These are phyloP conservation scores for Acronicta alni DNA, from an alignment of 2,888 invertebrate genomes.

Conservation along the genomic window DNA sequence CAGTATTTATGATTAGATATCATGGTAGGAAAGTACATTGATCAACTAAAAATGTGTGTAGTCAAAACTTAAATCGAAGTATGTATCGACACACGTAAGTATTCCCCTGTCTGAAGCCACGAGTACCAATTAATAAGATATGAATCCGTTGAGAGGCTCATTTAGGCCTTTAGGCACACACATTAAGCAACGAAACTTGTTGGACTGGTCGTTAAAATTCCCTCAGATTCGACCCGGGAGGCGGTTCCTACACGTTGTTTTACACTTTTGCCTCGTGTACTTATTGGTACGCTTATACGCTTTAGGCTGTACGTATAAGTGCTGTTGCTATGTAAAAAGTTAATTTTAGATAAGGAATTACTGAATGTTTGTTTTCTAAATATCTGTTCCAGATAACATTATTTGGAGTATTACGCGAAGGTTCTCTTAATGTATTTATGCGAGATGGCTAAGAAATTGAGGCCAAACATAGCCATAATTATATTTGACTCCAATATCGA, in stretches of 20 bases:
- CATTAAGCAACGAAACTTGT: slow-evolving; percentile 72
- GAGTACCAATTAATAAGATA: slow-evolving; percentile 67
- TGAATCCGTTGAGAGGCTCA: slow-evolving; percentile 63
- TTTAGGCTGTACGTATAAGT: slow-evolving; percentile 27
- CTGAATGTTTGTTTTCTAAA: neutral
- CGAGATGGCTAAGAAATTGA: too few species aligned
- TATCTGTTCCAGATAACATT: too few species aligned
- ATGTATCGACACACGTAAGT: slow-evolving; percentile 22
- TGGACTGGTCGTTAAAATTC: slow-evolving; percentile 80
- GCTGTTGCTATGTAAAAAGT: slow-evolving; percentile 16
- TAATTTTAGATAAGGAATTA: slow-evolving; percentile 11
- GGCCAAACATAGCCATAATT: too few species aligned
- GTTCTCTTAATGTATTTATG: too few species aligned
- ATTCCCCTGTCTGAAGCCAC: slow-evolving; percentile 50
- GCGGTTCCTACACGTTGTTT: slow-evolving; percentile 63
- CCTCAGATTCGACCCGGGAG: slow-evolving; percentile 76
- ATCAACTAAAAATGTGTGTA: slow-evolving; percentile 18
- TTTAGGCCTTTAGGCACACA: slow-evolving; percentile 71
- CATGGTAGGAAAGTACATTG: neutral
- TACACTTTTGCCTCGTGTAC: slow-evolving; percentile 61
- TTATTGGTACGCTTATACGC: slow-evolving; percentile 38
- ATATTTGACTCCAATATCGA: too few species aligned
- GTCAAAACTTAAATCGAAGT: slow-evolving; percentile 33
- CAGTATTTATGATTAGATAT: too few species aligned
- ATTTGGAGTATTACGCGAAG: too few species aligned